phyloP scores from a whole-genome alignment of 2,888 invertebrate species.

The Griposia aprilina region DNA sequence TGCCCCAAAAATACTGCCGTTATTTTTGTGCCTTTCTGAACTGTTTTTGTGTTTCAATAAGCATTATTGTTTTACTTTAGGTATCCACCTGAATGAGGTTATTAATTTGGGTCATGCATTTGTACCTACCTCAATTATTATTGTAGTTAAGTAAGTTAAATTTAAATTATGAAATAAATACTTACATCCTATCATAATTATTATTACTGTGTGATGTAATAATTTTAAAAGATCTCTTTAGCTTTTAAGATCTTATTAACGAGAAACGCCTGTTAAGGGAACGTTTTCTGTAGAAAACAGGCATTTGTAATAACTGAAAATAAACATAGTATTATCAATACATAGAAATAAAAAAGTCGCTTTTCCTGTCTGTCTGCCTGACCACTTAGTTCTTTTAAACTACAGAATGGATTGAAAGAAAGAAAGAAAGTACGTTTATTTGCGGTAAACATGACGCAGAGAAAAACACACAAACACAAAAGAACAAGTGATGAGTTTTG shows the following conservation, averaged over 20 bases:
- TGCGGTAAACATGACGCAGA: no score
- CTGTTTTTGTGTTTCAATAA: background rate
- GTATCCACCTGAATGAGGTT: background rate
- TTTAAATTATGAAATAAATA: background rate
- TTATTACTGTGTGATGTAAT: background rate
- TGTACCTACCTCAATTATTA: background rate
- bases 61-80: slow-evolving; percentile 5
- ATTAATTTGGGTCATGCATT: background rate
- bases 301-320: no score
- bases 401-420: no score
- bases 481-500: no score
- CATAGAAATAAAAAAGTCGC: no score
- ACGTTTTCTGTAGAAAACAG: no score
- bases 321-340: no score
- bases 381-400: background rate
- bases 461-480: no score
- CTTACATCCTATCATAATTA: background rate
- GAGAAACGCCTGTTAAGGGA: no score
- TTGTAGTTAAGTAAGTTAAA: background rate
- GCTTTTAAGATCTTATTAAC: background rate
- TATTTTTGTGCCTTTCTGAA: slow-evolving; percentile 27
- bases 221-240: background rate
- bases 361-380: background rate
- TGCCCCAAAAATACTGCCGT: slow-evolving; percentile 34
- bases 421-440: no score